Evolutionary conservation across 2,797 vertebrate genomes (phyloP).

Genomic region (Crax fasciolata): DNA sequence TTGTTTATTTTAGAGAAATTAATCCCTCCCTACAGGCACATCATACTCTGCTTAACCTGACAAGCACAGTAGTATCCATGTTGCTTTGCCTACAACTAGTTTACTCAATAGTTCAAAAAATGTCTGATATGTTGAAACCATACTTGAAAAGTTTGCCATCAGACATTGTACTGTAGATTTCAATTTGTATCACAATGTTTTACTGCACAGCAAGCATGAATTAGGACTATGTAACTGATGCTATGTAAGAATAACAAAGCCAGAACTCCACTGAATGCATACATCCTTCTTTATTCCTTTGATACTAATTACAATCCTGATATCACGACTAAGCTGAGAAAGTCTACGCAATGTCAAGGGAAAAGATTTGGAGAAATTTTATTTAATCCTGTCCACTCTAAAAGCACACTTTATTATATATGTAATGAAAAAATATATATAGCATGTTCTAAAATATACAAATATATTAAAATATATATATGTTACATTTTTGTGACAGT

Average conservation of each 20-base stretch:
- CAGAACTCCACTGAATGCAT: not conserved
- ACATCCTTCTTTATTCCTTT: not conserved
- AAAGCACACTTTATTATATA: not conserved
- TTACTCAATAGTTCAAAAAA: not conserved
- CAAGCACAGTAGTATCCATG: not conserved
- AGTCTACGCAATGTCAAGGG: not conserved
- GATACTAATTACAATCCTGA: not conserved
- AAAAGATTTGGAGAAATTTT: not conserved
- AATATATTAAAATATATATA: no score
- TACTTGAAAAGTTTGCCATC: not conserved
- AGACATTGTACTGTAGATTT: not conserved
- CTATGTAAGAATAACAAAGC: not conserved
- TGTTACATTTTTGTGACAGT: not conserved
- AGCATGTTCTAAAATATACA: not conserved
- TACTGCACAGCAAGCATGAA: not conserved
- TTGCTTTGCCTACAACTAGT: not conserved
- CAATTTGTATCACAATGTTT: not conserved
- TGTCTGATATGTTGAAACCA: not conserved
- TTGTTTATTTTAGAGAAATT: not conserved
- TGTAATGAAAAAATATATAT: not conserved
- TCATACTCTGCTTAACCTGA: not conserved
- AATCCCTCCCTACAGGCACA: not conserved
- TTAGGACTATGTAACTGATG: not conserved
- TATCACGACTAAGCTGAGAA: not conserved
- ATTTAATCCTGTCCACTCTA: not conserved